phyloP scores from a whole-genome alignment of 2,888 invertebrate species.

The Stenodera caucasica region DNA sequence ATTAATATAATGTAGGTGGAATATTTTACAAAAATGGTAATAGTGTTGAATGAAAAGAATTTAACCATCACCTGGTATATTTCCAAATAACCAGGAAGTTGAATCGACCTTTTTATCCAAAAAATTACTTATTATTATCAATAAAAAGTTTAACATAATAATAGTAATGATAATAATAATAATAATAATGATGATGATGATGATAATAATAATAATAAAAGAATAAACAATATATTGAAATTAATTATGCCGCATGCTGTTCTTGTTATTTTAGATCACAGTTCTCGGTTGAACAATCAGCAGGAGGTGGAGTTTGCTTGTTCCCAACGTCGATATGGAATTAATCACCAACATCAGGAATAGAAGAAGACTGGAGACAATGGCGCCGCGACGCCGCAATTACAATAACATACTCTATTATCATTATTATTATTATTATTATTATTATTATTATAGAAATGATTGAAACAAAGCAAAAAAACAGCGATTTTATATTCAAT shows the following conservation, averaged over 20 bases:
- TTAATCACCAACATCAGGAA: slow-evolving; percentile 49
- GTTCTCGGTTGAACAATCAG: slow-evolving; percentile 45
- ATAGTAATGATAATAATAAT: too few species aligned
- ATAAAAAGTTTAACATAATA: too few species aligned
- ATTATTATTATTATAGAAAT: too few species aligned
- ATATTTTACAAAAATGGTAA: slow-evolving; percentile 25
- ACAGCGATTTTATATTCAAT: too few species aligned
- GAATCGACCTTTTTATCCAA: too few species aligned
- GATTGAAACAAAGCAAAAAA: too few species aligned
- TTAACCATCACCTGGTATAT: slow-evolving; percentile 8
- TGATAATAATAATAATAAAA: too few species aligned
- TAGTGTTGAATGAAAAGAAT: slow-evolving; percentile 11
- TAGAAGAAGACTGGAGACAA: slow-evolving; percentile 23
- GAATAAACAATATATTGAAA: slow-evolving; percentile 46
- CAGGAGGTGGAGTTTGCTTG: slow-evolving; percentile 40
- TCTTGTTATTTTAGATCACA: slow-evolving; percentile 52
- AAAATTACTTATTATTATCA: too few species aligned
- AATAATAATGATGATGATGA: too few species aligned
- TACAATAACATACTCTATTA: not conserved
- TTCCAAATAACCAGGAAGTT: slow-evolving; percentile 10
- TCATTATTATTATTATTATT: too few species aligned
- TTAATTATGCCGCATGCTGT: slow-evolving; percentile 52
- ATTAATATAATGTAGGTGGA: slow-evolving; percentile 43
- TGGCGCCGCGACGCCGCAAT: not conserved
- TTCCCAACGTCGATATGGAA: slow-evolving; percentile 48